These are phyloP conservation scores for Microdon myrmicae DNA, from an alignment of 2,888 invertebrate species.

Conservation along the genomic window DNA sequence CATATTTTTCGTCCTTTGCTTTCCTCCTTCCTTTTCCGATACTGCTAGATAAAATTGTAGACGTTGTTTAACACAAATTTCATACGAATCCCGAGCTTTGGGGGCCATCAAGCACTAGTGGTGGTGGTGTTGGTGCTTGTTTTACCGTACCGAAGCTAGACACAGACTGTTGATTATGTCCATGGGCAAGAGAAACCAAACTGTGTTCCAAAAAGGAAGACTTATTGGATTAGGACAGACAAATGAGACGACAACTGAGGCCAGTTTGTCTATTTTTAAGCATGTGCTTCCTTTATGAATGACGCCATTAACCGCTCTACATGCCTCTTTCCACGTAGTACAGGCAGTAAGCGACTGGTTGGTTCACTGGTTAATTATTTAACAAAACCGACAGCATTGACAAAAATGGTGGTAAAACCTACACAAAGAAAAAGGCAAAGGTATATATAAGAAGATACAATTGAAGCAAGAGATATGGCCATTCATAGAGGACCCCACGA, in stretches of 20 bases:
- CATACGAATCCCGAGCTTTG: too few species aligned
- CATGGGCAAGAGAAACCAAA: constrained; percentile 8
- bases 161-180: too few species aligned
- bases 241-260: constrained; percentile 6
- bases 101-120: too few species aligned
- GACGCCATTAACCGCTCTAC: constrained; percentile 24
- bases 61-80: too few species aligned
- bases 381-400: constrained; percentile 14
- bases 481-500: too few species aligned
- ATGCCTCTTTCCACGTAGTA: too few species aligned
- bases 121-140: too few species aligned
- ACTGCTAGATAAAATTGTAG: too few species aligned
- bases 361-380: constrained; percentile 42
- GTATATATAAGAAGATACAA: background rate
- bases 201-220: constrained; percentile 36
- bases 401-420: background rate
- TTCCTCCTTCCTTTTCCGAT: too few species aligned
- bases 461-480: too few species aligned
- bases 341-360: background rate
- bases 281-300: constrained; percentile 5
- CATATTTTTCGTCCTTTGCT: too few species aligned
- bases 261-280: background rate
- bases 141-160: too few species aligned
- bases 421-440: constrained; percentile 3
- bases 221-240: constrained; percentile 46